phyloP scores from a whole-genome alignment of 2,888 invertebrate species.

The Catotricha subobsoleta region DNA sequence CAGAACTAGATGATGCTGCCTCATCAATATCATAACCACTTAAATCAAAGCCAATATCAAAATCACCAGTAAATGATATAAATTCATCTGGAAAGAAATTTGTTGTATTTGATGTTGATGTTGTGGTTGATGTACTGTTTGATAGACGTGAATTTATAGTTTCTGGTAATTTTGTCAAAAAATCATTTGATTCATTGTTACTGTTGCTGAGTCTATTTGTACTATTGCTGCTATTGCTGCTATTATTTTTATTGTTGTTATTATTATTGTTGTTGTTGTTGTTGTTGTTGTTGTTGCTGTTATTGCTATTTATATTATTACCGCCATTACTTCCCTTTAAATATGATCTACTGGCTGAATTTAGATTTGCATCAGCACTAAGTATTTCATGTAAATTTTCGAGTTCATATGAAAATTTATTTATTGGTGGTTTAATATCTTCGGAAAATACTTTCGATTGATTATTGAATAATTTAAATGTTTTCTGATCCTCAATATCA shows the following conservation, averaged over 20 bases:
- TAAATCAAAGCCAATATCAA: slow-evolving; percentile 3
- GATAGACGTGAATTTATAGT: background rate
- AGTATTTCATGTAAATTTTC: slow-evolving; percentile 2
- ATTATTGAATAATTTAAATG: slow-evolving; percentile 7
- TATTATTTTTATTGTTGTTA: background rate
- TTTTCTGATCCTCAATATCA: background rate
- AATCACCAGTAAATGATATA: background rate
- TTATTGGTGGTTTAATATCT: slow-evolving; percentile 6
- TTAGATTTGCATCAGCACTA: slow-evolving; percentile 21
- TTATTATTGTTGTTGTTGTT: background rate
- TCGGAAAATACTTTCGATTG: slow-evolving; percentile 8
- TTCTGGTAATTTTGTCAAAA: too few species aligned
- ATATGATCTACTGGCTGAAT: slow-evolving; percentile 20
- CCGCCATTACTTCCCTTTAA: background rate
- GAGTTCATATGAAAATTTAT: background rate
- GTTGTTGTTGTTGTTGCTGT: background rate
- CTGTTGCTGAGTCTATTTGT: background rate
- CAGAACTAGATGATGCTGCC: slow-evolving; percentile 11
- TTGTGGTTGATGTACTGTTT: too few species aligned
- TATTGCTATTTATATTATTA: background rate
- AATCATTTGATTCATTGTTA: too few species aligned
- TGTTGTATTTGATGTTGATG: background rate
- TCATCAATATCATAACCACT: slow-evolving; percentile 3
- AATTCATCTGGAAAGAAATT: slow-evolving; percentile 1
- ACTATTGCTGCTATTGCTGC: background rate